Base-by-base conservation (phyloP, 2,113 vertebrate genomes). In the Chaetops frenatus region DNA sequence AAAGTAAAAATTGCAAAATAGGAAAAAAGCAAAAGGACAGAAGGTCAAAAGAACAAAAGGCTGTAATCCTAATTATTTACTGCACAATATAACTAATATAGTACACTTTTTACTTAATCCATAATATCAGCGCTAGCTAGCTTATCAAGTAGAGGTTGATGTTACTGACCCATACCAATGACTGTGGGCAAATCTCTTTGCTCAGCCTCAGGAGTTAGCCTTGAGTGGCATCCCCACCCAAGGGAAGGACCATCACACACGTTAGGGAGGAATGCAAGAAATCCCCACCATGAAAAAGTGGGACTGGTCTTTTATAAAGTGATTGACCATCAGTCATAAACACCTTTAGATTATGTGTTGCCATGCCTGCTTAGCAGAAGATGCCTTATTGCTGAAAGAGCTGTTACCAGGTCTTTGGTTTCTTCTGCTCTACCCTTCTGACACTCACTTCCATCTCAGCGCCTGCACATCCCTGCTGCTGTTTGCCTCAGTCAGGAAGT, bases 141-240 rank as follows among this genome's bases (percentile, higher is more conserved):
- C 3, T 51, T 73, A 11, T 33, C 45, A 51, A 58, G 36, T 2
- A 73, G 33, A 51, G 36, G 15, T 66, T 44, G 33, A n/a, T 81
- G 10, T 58, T 73, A n/a, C 36, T 24, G 27, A 36, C 36, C 36
- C 17, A 10, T 66, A 58, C 2, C 5, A 51, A 7, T 33, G 33
- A n/a, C 36, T 3, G 1, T 57, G 19, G 33, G 23, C 19, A 58
- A 73, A 51, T 66, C 12, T 45, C 51, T 66, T 57, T 51, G 36
- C 19, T 58, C 36, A 58, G 19, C 23, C 44, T 44, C 0, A 0
- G 38, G 44, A 18, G 12, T 23, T 50, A 33, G 22, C 12, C 44
- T 66, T 73, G 36, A 45, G 27, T 7, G 9, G 2, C 1, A 0
- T n/a, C 19, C n/a, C 15, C 12, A 50, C 12, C 12, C 19, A 24